Percentiles rank a stretch among this genome's conserved stretches.
Conservation (phyloP, 2,888 invertebrate species). For the Andrena flavipes region DNA sequence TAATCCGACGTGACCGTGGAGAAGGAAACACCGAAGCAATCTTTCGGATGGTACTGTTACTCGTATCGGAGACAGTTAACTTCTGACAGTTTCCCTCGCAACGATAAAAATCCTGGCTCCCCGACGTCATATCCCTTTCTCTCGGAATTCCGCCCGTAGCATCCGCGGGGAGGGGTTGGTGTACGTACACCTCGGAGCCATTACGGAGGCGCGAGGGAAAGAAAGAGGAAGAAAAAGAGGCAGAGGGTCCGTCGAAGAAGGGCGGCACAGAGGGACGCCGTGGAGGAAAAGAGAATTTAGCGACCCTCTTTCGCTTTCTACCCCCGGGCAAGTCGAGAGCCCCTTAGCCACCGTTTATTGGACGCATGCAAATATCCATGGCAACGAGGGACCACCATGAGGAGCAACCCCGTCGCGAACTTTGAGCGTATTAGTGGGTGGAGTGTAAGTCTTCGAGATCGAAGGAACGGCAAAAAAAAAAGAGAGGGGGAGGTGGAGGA, state of each 20-base stretch:
- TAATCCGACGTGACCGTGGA: slow-evolving; percentile 1
- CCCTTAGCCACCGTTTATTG: slow-evolving; percentile 85
- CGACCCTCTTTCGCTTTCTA: slow-evolving; percentile 83
- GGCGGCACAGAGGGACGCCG: slow-evolving; percentile 46
- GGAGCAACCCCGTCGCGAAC: slow-evolving; percentile 62
- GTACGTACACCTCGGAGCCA: slow-evolving; percentile 74
- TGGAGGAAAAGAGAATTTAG: slow-evolving; percentile 80
- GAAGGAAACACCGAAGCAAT: not conserved
- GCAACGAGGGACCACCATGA: slow-evolving; percentile 78
- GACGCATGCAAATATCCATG: slow-evolving; percentile 85
- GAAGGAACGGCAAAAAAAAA: slow-evolving; percentile 9
- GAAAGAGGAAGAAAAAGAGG: slow-evolving; percentile 41
- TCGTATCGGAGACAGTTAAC: slow-evolving; percentile 29
- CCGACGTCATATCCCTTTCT: slow-evolving; percentile 47
- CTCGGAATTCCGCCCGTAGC: slow-evolving; percentile 38
- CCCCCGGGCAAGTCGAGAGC: slow-evolving; percentile 82
- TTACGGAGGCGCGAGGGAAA: slow-evolving; percentile 76
- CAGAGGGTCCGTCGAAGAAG: slow-evolving; percentile 40
- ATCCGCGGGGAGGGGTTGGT: slow-evolving; percentile 55
- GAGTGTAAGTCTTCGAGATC: slow-evolving; percentile 52
- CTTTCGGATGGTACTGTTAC: not conserved
- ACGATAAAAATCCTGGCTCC: slow-evolving; percentile 60
- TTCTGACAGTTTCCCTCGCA: slow-evolving; percentile 66
- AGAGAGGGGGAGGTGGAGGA: slow-evolving; percentile 34
- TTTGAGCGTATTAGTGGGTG: slow-evolving; percentile 54